Evolutionary conservation across 2,888 invertebrate species (phyloP), one percentile per base, ranked within the genome.

Genomic region (Drosophila mimica): DNA sequence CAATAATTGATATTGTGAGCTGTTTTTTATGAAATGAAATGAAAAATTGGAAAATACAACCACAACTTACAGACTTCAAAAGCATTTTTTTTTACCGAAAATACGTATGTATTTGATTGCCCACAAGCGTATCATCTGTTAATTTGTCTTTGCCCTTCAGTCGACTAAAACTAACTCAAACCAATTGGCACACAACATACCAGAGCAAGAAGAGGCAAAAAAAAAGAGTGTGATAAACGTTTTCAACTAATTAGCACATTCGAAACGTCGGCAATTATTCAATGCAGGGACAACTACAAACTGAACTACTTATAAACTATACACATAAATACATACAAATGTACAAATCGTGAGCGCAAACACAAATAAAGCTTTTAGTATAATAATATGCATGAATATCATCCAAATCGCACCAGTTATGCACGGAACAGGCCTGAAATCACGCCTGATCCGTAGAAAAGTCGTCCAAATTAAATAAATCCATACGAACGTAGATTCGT

Each of bases 241-340:
- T 84, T 90, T 80, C 76, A 86, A 62, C 76, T 76, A 84, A 84
- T 84, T 84, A 84, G 83, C 84, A 84, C 84, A 80, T 90, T 71
- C 56, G 52, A 60, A 65, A 70, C 56, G 70, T 63, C 57, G 59
- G 60, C 82, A 81, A 81, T 81, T 70, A 70, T 83, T 68, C 54
- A 81, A 62, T 63, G 65, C 74, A 70, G 57, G 40, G 56, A 65
- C 51, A 54, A 56, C 54, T 20, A 38, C 59, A 56, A 64, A 56
- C 79, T 52, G 52, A 74, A 62, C 62, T 66, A 59, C 54, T 40
- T 67, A 54, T 51, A 30, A 31, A 30, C 36, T 31, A 25, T 3
- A 43, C 54, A 56, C 17, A 48, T 52, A 30, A 15, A 43, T 49
- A 57, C 53, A 64, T 43, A 40, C 48, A 63, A 34, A 54, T 49